Conservation (phyloP, 2,797 vertebrate species). For the Chromobotia macracanthus region DNA sequence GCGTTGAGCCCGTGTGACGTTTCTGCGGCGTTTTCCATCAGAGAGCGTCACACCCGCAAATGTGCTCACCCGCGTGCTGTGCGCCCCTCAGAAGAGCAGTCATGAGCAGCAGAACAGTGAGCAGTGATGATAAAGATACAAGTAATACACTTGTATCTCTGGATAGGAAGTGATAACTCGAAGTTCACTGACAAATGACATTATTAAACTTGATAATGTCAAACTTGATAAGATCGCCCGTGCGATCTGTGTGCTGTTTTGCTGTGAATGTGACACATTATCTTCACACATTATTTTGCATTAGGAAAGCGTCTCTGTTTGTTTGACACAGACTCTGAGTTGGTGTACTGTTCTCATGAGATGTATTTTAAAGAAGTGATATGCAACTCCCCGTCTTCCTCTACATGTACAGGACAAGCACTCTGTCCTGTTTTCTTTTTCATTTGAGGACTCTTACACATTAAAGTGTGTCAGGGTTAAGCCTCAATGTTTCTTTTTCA, state of each 20-base stretch:
- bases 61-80: slow-evolving; percentile 19
- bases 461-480: slow-evolving; percentile 5
- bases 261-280: slow-evolving; percentile 10
- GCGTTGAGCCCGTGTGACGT: slow-evolving; percentile 76
- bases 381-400: slow-evolving; percentile 18
- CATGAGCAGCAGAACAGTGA: neutral
- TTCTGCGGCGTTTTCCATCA: slow-evolving; percentile 51
- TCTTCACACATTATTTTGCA: slow-evolving; percentile 1
- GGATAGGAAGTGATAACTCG: no score
- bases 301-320: slow-evolving; percentile 12
- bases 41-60: slow-evolving; percentile 45
- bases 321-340: slow-evolving; percentile 1
- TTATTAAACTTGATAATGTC: no score
- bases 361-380: neutral
- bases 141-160: no score
- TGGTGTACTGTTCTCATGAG: slow-evolving; percentile 14
- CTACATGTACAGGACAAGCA: neutral
- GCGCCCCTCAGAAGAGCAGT: slow-evolving; percentile 26
- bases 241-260: no score
- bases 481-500: neutral
- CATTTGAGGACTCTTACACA: neutral
- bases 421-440: no score
- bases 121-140: neutral
- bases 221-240: no score
- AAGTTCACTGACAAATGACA: no score